Base-by-base conservation (phyloP, 2,113 vertebrate genomes). In the Scortum barcoo region DNA sequence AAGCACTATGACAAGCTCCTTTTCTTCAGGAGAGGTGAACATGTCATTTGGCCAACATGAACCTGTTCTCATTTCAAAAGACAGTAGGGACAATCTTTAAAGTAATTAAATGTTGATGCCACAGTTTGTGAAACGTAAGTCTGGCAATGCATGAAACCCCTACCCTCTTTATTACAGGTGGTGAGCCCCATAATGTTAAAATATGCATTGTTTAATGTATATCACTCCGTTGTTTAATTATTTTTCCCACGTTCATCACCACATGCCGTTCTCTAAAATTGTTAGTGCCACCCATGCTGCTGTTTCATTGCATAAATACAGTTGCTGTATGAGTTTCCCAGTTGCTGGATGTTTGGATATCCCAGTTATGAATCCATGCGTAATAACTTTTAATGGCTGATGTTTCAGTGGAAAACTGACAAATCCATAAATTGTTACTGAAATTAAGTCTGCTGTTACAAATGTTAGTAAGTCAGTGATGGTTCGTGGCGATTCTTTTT, bases 141-240 rank as follows among this genome's bases (percentile, higher is more conserved):
- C 57, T 73, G 6, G 7, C 28, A 46, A 44, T 20, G 36, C 24
- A 38, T 48, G 7, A 33, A 26, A 65, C 11, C 53, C 56, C 63
- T n/a, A 9, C 78, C 46, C 24, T 44, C 24, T 7, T 58, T 20
- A 33, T 53, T 13, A 51, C 69, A 70, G 65, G 65, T 53, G 50
- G 22, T 67, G 46, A 86, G 67, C 36, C 7, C 28, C 66, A 80
- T 72, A 62, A 76, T 61, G 40, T 51, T 61, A 60, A 73, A 62
- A 63, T 24, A 1, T 58, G 20, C 24, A 46, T 66, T 75, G 60
- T 42, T 38, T 66, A 48, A 72, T 72, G 40, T 62, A 51, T 79
- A 50, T 57, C 48, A 46, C 19, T 67, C 22, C 56, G 14, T 76
- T 69, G 61, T 80, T 69, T 72, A 72, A 72, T 22, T 16, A 9